Percentiles rank a stretch among this genome's conserved stretches.
phyloP scores from a whole-genome alignment of 2,113 vertebrate species.

The Pithys albifrons region DNA sequence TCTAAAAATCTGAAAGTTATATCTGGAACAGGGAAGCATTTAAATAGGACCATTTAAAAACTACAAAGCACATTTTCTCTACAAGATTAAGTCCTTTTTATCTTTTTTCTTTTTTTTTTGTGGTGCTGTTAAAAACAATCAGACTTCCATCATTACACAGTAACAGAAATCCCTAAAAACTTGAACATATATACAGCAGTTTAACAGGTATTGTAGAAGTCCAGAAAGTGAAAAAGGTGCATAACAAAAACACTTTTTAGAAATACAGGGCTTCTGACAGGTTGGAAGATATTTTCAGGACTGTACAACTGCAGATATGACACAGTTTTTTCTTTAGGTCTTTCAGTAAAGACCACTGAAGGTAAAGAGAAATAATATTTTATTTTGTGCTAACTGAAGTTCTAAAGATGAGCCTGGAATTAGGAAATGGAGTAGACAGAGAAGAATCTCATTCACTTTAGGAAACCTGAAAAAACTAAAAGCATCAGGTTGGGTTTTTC shows the following conservation, averaged over 20 bases:
- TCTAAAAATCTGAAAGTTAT: background rate
- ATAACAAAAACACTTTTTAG: background rate
- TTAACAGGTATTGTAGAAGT: background rate
- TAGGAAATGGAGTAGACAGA: background rate
- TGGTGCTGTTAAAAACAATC: background rate
- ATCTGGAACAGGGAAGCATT: background rate
- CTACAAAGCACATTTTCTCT: background rate
- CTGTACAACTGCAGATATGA: background rate
- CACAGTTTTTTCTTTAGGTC: background rate
- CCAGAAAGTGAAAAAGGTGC: background rate
- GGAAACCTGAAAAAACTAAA: background rate
- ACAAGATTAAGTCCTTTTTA: background rate
- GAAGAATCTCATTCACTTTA: background rate
- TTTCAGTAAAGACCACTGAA: background rate
- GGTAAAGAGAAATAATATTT: background rate
- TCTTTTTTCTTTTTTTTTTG: background rate
- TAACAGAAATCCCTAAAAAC: background rate
- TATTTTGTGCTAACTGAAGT: background rate
- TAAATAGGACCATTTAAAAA: background rate
- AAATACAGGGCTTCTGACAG: background rate
- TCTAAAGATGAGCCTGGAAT: background rate
- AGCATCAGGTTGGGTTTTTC: background rate
- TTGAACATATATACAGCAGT: background rate
- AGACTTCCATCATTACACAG: background rate
- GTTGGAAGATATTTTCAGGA: background rate